These are phyloP conservation scores for Bombus confusus DNA, from an alignment of 1,140 invertebrate genomes.

Conservation along the genomic window DNA sequence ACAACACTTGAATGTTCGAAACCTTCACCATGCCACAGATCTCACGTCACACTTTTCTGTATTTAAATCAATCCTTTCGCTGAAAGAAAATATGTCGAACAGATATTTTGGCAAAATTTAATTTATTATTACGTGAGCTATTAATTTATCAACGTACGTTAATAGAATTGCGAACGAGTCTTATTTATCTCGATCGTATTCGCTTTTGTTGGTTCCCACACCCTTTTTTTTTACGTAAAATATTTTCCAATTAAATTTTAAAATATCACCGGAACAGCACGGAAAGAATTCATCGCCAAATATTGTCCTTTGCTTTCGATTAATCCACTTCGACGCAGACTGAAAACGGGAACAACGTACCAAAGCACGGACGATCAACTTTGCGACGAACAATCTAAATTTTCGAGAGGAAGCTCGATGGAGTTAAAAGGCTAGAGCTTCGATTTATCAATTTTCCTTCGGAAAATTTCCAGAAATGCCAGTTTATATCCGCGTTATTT, in stretches of 20 bases:
- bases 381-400: conserved; percentile 24
- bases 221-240: too few species aligned
- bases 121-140: neutral
- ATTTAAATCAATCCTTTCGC: neutral
- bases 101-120: neutral
- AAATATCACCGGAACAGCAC: neutral
- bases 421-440: neutral
- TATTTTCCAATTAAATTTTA: too few species aligned
- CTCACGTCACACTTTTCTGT: neutral
- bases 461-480: neutral
- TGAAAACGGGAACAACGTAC: conserved; percentile 6
- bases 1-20: conserved; percentile 35
- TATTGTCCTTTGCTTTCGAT: neutral
- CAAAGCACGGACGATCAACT: neutral
- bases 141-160: neutral
- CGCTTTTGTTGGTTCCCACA: too few species aligned
- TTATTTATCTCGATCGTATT: too few species aligned
- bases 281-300: neutral
- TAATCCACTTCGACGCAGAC: neutral
- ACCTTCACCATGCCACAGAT: neutral
- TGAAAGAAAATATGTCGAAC: too few species aligned
- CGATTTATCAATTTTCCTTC: neutral
- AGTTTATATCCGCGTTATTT: neutral
- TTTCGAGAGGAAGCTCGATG: neutral
- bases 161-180: too few species aligned